A percentile compares a stretch with the other conserved stretches of the same genome.
These are phyloP conservation scores for Ochropleura leucogaster DNA, from an alignment of 2,888 invertebrate genomes.

Conservation along the genomic window DNA sequence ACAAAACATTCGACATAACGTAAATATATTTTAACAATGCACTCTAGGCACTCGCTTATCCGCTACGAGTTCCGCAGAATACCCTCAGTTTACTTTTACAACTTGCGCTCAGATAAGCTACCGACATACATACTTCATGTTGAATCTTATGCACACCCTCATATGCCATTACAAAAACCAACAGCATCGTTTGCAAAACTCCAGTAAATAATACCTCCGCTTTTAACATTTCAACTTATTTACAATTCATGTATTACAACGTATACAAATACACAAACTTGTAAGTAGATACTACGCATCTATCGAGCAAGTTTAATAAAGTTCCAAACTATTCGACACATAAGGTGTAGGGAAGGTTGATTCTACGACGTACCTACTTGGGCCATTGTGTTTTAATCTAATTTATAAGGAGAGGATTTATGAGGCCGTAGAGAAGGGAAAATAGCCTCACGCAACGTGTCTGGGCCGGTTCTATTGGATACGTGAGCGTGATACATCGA, in stretches of 20 bases:
- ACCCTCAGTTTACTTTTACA: slow-evolving; percentile 56
- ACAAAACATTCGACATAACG: slow-evolving; percentile 36
- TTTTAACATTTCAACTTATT: background rate
- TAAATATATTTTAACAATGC: slow-evolving; percentile 52
- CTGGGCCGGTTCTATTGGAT: slow-evolving; percentile 81
- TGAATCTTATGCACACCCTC: slow-evolving; percentile 33
- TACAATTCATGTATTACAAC: too few relatives aligned
- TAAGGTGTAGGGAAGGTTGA: slow-evolving; percentile 63
- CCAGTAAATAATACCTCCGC: background rate
- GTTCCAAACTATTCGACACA: slow-evolving; percentile 52
- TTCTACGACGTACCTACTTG: slow-evolving; percentile 67
- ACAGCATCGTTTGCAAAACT: background rate
- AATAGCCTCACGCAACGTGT: slow-evolving; percentile 84
- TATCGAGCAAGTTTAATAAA: slow-evolving; percentile 53
- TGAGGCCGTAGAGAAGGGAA: slow-evolving; percentile 78
- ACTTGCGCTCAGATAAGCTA: slow-evolving; percentile 52
- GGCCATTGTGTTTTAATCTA: slow-evolving; percentile 80
- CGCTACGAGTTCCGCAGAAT: slow-evolving; percentile 36
- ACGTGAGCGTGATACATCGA: slow-evolving; percentile 82
- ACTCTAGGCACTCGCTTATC: slow-evolving; percentile 50
- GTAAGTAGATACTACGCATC: slow-evolving; percentile 20
- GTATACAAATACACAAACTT: slow-evolving; percentile 17
- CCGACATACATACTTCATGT: slow-evolving; percentile 40
- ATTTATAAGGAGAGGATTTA: slow-evolving; percentile 85
- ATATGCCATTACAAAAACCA: slow-evolving; percentile 17